Percentiles rank a stretch among this genome's conserved stretches.
These are phyloP conservation scores for Trichogramma dendrolimi DNA, from an alignment of 2,888 invertebrate species.

Conservation along the genomic window DNA sequence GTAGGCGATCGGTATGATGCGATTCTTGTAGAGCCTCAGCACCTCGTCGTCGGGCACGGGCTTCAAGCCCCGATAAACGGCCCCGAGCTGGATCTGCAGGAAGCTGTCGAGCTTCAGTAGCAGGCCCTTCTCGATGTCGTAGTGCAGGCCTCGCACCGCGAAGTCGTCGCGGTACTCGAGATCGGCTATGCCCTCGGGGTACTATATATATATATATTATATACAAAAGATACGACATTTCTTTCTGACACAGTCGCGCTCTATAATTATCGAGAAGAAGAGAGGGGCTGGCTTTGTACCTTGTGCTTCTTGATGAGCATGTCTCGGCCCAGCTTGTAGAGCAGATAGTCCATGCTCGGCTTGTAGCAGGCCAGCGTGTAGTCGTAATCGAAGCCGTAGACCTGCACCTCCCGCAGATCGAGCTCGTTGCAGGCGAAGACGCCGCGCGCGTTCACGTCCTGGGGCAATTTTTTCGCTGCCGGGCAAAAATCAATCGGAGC, in stretches of 20 bases:
- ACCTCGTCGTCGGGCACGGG: constrained; percentile 82
- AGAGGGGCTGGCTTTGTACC: constrained; percentile 54
- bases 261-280: neutral
- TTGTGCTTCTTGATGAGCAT: constrained; percentile 82
- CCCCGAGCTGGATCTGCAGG: constrained; percentile 92
- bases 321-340: constrained; percentile 87
- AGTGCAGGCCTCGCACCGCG: constrained; percentile 95
- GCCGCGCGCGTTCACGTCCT: constrained; percentile 79
- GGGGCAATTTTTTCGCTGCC: constrained; percentile 79
- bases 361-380: constrained; percentile 96
- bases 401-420: constrained; percentile 83
- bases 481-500: neutral
- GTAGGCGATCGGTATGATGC: constrained; percentile 81
- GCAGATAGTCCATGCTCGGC: constrained; percentile 78
- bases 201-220: constrained; percentile 65
- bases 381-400: constrained; percentile 98
- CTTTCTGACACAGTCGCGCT: no score
- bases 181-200: constrained; percentile 77
- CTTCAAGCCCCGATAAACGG: constrained; percentile 83
- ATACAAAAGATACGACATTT: no score
- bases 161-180: constrained; percentile 88
- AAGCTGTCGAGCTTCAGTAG: constrained; percentile 93
- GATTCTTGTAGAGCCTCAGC: constrained; percentile 75
- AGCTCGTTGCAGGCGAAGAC: constrained; percentile 97
- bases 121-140: constrained; percentile 92